These are phyloP conservation scores for Cyprinodon tularosa DNA, from an alignment of 2,113 vertebrate species.

Conservation along the genomic window DNA sequence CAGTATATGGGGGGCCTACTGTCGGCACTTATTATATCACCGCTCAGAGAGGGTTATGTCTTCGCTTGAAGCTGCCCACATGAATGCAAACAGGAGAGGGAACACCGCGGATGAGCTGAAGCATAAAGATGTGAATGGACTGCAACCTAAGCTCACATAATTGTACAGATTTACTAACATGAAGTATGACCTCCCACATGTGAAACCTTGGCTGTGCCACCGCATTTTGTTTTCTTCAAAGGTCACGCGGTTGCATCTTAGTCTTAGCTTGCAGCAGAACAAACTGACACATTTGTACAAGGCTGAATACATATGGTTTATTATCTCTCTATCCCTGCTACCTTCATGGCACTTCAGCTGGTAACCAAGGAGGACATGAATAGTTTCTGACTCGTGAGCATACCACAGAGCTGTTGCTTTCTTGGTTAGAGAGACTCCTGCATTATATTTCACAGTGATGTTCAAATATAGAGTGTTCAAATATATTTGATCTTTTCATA, in stretches of 20 bases:
- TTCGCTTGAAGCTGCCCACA: conserved; percentile 35
- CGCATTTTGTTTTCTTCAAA: conserved; percentile 70
- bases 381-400: conserved; percentile 48
- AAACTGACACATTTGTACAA: conserved; percentile 68
- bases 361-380: conserved; percentile 50
- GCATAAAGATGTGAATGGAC: conserved; percentile 13
- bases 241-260: conserved; percentile 67
- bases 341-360: conserved; percentile 74
- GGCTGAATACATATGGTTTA: conserved; percentile 60
- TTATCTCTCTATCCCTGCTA: conserved; percentile 68
- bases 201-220: conserved; percentile 40
- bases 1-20: conserved; percentile 56
- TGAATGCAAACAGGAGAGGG: conserved; percentile 27
- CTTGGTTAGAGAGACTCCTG: conserved; percentile 10
- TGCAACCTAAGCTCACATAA: conserved; percentile 7
- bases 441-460: neutral
- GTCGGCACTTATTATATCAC: conserved; percentile 75
- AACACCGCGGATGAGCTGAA: conserved; percentile 17
- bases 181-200: conserved; percentile 18
- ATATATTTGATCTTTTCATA: too few relatives aligned
- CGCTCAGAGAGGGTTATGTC: conserved; percentile 49
- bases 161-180: conserved; percentile 7
- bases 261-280: conserved; percentile 56
- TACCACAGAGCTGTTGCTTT: conserved; percentile 17
- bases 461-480: neutral